Conservation (phyloP, 2,113 vertebrate genomes). For the Paedocypris sp. region DNA sequence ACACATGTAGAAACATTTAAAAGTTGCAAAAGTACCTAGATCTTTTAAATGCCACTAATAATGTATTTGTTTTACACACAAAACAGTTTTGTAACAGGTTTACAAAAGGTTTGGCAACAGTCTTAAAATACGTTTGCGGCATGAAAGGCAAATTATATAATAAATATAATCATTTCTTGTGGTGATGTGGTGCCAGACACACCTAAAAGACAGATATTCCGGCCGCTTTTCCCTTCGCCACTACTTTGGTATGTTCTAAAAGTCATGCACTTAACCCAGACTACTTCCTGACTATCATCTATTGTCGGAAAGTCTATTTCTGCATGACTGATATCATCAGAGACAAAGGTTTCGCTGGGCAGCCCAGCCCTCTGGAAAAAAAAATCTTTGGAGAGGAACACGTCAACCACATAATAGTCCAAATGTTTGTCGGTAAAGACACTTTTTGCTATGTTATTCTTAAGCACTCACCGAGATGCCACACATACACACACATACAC, state of each 20-base stretch:
- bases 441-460: too few relatives aligned
- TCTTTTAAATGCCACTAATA: neutral
- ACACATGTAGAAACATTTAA: neutral
- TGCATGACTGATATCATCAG: neutral
- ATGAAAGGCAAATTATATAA: too few relatives aligned
- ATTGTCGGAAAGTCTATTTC: slow-evolving; percentile 19
- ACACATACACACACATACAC: too few relatives aligned
- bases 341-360: neutral
- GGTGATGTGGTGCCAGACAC: slow-evolving; percentile 7
- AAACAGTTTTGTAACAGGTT: neutral
- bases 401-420: neutral
- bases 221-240: neutral
- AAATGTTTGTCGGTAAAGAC: too few relatives aligned
- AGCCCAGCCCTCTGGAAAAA: neutral
- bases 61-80: neutral
- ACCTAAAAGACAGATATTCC: slow-evolving; percentile 16
- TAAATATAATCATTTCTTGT: too few relatives aligned
- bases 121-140: neutral
- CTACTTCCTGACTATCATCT: slow-evolving; percentile 4
- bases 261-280: slow-evolving; percentile 2
- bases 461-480: too few relatives aligned
- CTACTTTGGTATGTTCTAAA: neutral
- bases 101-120: neutral
- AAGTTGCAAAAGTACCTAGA: neutral
- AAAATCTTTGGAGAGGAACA: neutral